Conservation (phyloP, 1,140 invertebrate genomes). For the Achroia grisella region DNA sequence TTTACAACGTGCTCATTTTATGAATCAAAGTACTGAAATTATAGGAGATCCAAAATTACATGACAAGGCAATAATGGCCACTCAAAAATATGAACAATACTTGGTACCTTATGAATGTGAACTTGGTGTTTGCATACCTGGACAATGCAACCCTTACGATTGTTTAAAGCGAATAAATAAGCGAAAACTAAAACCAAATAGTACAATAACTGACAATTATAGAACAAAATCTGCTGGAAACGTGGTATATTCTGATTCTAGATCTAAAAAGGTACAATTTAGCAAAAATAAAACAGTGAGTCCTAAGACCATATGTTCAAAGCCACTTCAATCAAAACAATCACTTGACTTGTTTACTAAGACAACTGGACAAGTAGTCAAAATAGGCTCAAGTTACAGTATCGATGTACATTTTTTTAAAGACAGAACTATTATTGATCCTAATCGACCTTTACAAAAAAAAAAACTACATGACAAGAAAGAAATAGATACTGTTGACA, state of each 20-base stretch:
- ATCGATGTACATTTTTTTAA: constrained; percentile 19
- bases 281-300: background rate
- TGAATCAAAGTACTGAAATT: background rate
- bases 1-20: no score
- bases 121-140: constrained; percentile 21
- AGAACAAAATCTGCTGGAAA: background rate
- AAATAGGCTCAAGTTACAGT: constrained; percentile 12
- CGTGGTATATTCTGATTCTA: background rate
- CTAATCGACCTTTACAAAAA: background rate
- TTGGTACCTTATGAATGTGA: constrained; percentile 24
- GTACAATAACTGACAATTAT: constrained; percentile 3
- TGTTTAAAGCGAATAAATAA: constrained; percentile 16
- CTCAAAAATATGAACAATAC: no score
- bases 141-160: constrained; percentile 22
- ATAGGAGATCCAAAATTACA: background rate
- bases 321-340: background rate
- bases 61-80: background rate
- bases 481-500: background rate
- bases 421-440: background rate
- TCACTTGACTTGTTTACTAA: no score
- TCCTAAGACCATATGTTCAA: background rate
- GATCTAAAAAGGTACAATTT: background rate
- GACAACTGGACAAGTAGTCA: constrained; percentile 11
- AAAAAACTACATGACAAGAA: background rate
- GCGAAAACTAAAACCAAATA: constrained; percentile 5